Conservation (phyloP, 2,888 invertebrate genomes). For the Caenorhabditis becei region DNA sequence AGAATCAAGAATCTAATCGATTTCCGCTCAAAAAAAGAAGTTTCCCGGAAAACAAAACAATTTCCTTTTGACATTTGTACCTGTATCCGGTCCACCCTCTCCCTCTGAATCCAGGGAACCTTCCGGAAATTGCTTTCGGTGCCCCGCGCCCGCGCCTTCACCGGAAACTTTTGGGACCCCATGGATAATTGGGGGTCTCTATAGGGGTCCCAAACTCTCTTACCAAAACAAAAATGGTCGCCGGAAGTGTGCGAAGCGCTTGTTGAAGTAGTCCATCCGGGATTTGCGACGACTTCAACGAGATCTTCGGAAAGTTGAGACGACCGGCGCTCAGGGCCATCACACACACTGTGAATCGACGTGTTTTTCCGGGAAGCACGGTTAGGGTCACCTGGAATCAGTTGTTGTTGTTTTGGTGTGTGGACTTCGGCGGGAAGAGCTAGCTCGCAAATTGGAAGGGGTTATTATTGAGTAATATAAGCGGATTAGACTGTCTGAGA, state of each 20-base stretch:
- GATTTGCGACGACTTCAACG: slow-evolving; percentile 61
- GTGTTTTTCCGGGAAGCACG: slow-evolving; percentile 59
- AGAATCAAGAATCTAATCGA: slow-evolving; percentile 15
- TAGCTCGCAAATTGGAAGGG: too few relatives aligned
- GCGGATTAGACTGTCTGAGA: too few relatives aligned
- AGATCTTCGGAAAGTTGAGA: slow-evolving; percentile 69
- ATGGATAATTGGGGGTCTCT: too few relatives aligned
- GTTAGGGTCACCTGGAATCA: slow-evolving; percentile 62
- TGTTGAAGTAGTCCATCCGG: slow-evolving; percentile 64
- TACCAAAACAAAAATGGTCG: slow-evolving; percentile 72
- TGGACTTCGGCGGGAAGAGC: too few relatives aligned
- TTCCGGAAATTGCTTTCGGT: too few relatives aligned
- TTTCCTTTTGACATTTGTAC: too few relatives aligned
- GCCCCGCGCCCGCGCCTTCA: not conserved
- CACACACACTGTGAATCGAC: slow-evolving; percentile 65
- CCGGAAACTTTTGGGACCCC: not conserved
- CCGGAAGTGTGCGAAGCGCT: slow-evolving; percentile 66
- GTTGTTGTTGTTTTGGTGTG: not conserved
- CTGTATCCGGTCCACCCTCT: too few relatives aligned
- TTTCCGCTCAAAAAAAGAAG: not conserved
- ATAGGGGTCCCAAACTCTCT: not conserved
- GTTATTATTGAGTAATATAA: too few relatives aligned
- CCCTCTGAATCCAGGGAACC: too few relatives aligned
- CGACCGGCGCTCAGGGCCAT: slow-evolving; percentile 73
- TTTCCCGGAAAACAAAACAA: not conserved